phyloP scores from a whole-genome alignment of 2,113 vertebrate genomes.

The Philantomba maxwellii region DNA sequence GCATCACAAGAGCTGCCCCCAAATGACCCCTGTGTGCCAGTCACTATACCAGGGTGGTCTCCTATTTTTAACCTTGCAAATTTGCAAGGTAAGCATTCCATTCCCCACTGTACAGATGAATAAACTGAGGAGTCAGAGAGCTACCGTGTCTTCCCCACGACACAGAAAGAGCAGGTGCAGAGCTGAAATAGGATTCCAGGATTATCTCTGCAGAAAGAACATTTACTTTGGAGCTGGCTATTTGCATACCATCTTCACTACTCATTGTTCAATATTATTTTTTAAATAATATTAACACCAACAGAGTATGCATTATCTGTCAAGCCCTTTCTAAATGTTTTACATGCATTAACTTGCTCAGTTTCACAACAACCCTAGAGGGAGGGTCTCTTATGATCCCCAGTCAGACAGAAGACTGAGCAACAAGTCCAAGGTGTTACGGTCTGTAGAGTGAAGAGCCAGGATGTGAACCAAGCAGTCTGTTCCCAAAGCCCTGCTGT shows the following conservation, averaged over 20 bases:
- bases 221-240: not conserved
- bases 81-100: not conserved
- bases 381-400: not conserved
- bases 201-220: not conserved
- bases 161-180: not conserved
- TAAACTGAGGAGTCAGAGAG: not conserved
- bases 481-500: not conserved
- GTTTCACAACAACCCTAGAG: not conserved
- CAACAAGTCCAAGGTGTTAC: not conserved
- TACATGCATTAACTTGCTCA: not conserved
- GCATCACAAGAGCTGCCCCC: not conserved
- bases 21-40: fast-evolving
- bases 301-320: not conserved
- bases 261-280: not conserved
- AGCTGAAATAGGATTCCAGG: not conserved
- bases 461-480: not conserved
- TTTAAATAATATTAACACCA: not conserved
- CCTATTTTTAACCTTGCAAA: not conserved
- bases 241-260: not conserved
- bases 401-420: not conserved
- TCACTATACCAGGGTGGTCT: not conserved
- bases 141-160: not conserved
- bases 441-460: not conserved
- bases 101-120: not conserved
- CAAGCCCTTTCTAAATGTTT: not conserved